Conservation (phyloP, 2,797 vertebrate species). For the Prunella strophiata region DNA sequence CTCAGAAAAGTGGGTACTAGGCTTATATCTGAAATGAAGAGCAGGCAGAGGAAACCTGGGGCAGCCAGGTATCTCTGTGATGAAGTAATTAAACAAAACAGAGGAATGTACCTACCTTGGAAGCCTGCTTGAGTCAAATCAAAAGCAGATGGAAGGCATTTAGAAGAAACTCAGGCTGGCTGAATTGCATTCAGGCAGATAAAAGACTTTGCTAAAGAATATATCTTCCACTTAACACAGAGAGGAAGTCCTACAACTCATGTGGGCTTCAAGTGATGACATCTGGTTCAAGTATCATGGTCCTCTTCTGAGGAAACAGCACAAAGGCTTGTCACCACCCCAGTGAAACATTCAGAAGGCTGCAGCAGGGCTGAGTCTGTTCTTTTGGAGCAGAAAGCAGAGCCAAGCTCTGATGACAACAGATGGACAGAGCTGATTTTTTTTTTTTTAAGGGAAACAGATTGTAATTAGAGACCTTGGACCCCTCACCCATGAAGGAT, state of each 20-base stretch:
- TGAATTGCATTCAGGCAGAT: constrained; percentile 59
- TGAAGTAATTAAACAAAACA: constrained; percentile 47
- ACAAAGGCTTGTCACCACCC: constrained; percentile 69
- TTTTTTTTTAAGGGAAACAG: neutral
- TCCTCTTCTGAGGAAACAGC: constrained; percentile 55
- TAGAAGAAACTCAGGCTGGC: constrained; percentile 39
- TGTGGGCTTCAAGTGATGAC: constrained; percentile 70
- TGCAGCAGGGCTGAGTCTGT: neutral
- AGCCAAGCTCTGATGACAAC: constrained; percentile 40
- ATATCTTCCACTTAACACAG: constrained; percentile 63
- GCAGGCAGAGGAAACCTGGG: neutral
- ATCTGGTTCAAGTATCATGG: constrained; percentile 66
- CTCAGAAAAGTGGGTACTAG: neutral
- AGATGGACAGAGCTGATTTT: neutral
- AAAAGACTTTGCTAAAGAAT: constrained; percentile 60
- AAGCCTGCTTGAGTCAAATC: constrained; percentile 3
- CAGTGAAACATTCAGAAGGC: neutral
- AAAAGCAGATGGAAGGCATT: constrained; percentile 50
- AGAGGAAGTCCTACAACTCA: constrained; percentile 69
- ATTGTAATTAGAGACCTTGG: neutral
- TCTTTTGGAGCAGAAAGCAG: constrained; percentile 41
- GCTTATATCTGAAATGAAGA: constrained; percentile 11
- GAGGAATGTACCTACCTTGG: constrained; percentile 19
- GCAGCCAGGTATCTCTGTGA: constrained; percentile 3
- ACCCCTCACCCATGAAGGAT: neutral